These are phyloP conservation scores for Taurulus bubalis DNA, from an alignment of 2,113 vertebrate species.

Conservation along the genomic window DNA sequence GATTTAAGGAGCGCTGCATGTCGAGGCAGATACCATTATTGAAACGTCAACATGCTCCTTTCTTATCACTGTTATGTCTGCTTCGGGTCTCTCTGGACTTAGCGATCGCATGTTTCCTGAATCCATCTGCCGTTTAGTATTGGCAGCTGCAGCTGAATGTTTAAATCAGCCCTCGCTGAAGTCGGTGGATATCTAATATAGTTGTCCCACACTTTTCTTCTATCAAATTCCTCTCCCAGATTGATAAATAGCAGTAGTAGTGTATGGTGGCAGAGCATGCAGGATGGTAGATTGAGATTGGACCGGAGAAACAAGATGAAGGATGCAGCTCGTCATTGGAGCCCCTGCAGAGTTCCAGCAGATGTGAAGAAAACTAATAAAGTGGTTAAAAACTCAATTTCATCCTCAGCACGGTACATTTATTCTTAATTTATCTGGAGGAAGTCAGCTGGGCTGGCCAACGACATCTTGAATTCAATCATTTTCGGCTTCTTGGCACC, in stretches of 20 bases:
- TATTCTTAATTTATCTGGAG: slow-evolving; percentile 12
- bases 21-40: neutral
- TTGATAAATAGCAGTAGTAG: neutral
- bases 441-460: slow-evolving; percentile 5
- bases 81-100: neutral
- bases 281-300: slow-evolving; percentile 3
- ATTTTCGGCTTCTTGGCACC: neutral
- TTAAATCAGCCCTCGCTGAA: neutral
- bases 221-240: neutral
- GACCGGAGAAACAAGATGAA: neutral
- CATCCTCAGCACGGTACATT: neutral
- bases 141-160: slow-evolving; percentile 5
- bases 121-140: slow-evolving; percentile 6
- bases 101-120: neutral
- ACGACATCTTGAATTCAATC: neutral
- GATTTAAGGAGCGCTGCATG: neutral
- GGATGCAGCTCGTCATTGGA: neutral
- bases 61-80: too few species aligned
- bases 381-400: slow-evolving; percentile 22
- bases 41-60: neutral
- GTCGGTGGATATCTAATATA: neutral
- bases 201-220: neutral
- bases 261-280: neutral
- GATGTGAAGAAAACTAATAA: slow-evolving; percentile 13
- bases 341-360: neutral